Evolutionary conservation across 1,140 invertebrate genomes (phyloP), one percentile per base, ranked within the genome.

Genomic region (Aplysia californica): DNA sequence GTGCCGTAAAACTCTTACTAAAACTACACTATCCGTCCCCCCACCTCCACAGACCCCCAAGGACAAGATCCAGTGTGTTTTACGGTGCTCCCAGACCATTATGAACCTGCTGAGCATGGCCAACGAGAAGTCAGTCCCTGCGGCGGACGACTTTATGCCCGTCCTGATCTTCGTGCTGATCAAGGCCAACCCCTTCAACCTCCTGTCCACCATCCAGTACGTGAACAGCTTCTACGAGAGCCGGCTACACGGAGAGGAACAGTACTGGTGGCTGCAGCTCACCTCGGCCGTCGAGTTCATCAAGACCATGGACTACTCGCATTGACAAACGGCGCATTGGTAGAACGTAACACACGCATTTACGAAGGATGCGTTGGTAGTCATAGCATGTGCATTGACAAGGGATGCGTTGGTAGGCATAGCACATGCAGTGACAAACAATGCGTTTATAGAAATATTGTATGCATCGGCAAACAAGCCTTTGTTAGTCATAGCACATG

Each of bases 221-320:
- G 96, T 99, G 59, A 95, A 95, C 85, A 96, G 95, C 84, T 97
- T 98, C 87, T 97, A 96, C 84, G 94, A 94, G 39, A 93, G 94
- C 79, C 92, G 94, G 76, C 91, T 98, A 21, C 92, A 93, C 79
- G 97, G 98, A 41, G 96, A 98, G 90, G 96, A 98, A 87, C 94
- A 96, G 86, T 99, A 99, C 90, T 98, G 97, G 94, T 99, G 98
- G 98, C 98, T 96, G 55, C 97, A 99, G 88, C 99, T 99, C 89
- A 96, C 95, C 81, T 95, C 97, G 0, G 96, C 97, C 15, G 95
- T 99, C 39, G 96, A 98, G 90, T 98, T 98, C 91, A 98, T 99
- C 83, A 99, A 99, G 91, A 98, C 96, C 59, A 97, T 99, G 96
- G 95, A 96, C 89, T 96, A 95, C 64, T 80, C 73, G n/a, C n/a